Percentiles rank a stretch among this genome's conserved stretches.
These are phyloP conservation scores for Chionomys nivalis DNA, from an alignment of 2,113 vertebrate species.

Conservation along the genomic window DNA sequence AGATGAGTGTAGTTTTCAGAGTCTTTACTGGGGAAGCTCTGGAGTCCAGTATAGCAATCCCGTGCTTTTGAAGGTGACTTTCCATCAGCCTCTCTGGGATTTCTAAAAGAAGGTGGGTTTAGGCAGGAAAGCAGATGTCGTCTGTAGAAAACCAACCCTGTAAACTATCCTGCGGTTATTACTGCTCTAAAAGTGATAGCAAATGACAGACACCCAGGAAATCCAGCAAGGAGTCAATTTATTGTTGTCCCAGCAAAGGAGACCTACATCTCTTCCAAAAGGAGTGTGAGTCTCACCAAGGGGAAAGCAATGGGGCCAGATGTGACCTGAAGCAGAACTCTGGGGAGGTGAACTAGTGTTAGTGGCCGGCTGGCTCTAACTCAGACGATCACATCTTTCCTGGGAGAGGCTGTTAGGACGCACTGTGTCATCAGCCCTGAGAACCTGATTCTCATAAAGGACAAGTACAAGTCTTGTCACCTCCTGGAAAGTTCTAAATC, in stretches of 20 bases:
- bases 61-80: background rate
- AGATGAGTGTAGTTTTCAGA: background rate
- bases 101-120: background rate
- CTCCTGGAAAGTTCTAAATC: background rate
- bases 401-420: background rate
- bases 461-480: background rate
- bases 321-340: background rate
- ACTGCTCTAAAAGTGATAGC: background rate
- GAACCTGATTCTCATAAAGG: background rate
- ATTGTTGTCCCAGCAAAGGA: slow-evolving; percentile 10
- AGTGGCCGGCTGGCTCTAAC: background rate
- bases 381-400: background rate
- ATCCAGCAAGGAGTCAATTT: slow-evolving; percentile 12
- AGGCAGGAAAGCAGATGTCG: background rate
- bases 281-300: background rate
- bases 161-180: background rate
- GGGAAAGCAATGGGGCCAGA: background rate
- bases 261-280: background rate
- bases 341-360: background rate
- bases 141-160: background rate
- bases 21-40: background rate
- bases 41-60: background rate
- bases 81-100: background rate
- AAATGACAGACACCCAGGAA: background rate
- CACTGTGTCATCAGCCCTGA: background rate